Base-by-base conservation (phyloP, 1,140 invertebrate genomes). In the Pomacea maculata region DNA sequence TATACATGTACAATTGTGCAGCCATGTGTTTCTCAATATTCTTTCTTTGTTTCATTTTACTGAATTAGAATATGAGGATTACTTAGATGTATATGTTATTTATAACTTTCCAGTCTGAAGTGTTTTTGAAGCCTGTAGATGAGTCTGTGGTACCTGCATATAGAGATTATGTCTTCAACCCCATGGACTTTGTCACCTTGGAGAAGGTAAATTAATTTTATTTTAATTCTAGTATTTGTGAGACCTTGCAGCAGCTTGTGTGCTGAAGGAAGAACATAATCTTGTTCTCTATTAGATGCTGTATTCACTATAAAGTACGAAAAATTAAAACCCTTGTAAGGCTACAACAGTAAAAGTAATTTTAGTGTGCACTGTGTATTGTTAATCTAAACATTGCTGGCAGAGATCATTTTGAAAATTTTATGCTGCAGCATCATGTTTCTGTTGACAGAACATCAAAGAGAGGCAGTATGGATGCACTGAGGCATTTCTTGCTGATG, bases 401-500 rank as follows among this genome's bases (percentile, higher is more conserved):
- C 57, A 9, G 57, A 11, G 57, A 61, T 14, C 11, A 61, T 61
- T 45, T 45, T 45, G 15, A 61, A 17, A 61, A 61, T 10, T 75
- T 76, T 63, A 29, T 11, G 68, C 14, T 70, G 54, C 45, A 71
- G 52, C 70, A 54, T 81, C 54, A 52, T 45, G 74, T 57, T 82
- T 74, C 54, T 67, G 84, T 85, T 65, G 34, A 45, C 84, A 94
- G 57, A 96, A 97, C 90, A 95, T 98, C 55, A 93, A 93, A 64
- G 92, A 94, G 61, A 95, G 95, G 75, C 87, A 94, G n/a, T 98
- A 97, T 90, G 95, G 95, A n/a, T 96, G 95, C 89, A 96, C 96
- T 0, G 95, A 97, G 87, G 95, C 96, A 17, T 97, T 98, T 90
- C 92, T 96, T 71, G 94, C 95, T 12, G 97, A 98, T 89, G 94